phyloP scores from a whole-genome alignment of 2,113 vertebrate genomes.

The Arizona elegans region DNA sequence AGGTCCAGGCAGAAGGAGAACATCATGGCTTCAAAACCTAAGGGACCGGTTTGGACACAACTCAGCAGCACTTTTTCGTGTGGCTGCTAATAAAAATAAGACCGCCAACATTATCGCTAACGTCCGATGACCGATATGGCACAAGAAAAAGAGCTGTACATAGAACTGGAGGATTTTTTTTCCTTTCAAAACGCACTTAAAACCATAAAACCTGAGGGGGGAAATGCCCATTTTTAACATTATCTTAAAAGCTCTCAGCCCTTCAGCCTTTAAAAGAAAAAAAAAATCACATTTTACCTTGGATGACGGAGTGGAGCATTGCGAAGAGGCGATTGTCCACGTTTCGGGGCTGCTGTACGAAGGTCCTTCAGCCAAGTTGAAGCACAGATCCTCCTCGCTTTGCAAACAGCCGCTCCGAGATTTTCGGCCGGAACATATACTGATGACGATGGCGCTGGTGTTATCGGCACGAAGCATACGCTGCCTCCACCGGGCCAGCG shows the following conservation, averaged over 20 bases:
- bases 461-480: slow-evolving; percentile 97
- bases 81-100: too few species aligned
- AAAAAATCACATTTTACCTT: slow-evolving; percentile 71
- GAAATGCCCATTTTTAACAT: background rate
- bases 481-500: slow-evolving; percentile 90
- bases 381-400: slow-evolving; percentile 81
- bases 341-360: slow-evolving; percentile 73
- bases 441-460: slow-evolving; percentile 93
- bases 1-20: too few species aligned
- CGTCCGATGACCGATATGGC: too few species aligned
- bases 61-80: too few species aligned
- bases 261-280: background rate
- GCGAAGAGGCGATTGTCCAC: slow-evolving; percentile 68
- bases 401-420: slow-evolving; percentile 69
- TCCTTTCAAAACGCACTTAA: background rate
- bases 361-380: slow-evolving; percentile 84
- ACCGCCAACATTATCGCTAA: too few species aligned
- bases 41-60: too few species aligned
- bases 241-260: background rate
- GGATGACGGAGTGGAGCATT: slow-evolving; percentile 77
- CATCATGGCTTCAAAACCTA: too few species aligned
- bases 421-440: slow-evolving; percentile 77
- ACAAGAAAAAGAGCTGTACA: background rate
- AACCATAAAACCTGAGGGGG: background rate
- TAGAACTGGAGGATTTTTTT: background rate